Conservation (phyloP, 2,888 invertebrate species). For the Invenusta paracnida region DNA sequence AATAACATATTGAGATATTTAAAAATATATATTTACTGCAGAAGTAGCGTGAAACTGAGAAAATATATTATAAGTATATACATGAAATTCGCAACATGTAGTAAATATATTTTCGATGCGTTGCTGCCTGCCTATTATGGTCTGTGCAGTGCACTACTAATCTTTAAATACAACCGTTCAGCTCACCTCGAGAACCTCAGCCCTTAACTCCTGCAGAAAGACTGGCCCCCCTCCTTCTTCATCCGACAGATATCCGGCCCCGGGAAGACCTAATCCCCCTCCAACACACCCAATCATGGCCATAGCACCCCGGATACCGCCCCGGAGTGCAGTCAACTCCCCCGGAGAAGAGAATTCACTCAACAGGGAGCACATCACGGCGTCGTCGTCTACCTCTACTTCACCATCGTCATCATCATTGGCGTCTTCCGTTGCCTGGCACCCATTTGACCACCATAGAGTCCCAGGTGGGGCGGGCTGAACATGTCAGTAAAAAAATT, state of each 20-base stretch:
- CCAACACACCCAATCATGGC: too few relatives aligned
- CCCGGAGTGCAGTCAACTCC: neutral
- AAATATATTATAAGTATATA: too few relatives aligned
- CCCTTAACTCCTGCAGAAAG: slow-evolving; percentile 28
- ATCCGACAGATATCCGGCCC: neutral
- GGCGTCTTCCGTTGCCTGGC: neutral
- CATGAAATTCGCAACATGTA: too few relatives aligned
- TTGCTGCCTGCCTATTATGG: too few relatives aligned
- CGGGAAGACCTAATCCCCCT: neutral
- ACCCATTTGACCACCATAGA: neutral
- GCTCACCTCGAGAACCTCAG: slow-evolving; percentile 60
- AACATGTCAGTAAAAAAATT: too few relatives aligned
- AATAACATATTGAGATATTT: too few relatives aligned
- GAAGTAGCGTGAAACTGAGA: too few relatives aligned
- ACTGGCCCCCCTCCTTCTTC: slow-evolving; percentile 6
- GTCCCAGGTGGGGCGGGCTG: neutral
- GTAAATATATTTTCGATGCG: too few relatives aligned
- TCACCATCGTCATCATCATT: slow-evolving; percentile 25
- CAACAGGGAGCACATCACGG: neutral
- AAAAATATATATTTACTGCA: too few relatives aligned
- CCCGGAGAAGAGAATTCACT: slow-evolving; percentile 3
- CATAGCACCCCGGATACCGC: neutral
- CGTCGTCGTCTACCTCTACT: slow-evolving; percentile 33
- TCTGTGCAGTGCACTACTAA: too few relatives aligned
- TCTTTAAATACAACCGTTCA: too few relatives aligned